A percentile compares a stretch with the other conserved stretches of the same genome.
Evolutionary conservation across 2,797 vertebrate genomes (phyloP).

Genomic region (Hippoglossus hippoglossus): DNA sequence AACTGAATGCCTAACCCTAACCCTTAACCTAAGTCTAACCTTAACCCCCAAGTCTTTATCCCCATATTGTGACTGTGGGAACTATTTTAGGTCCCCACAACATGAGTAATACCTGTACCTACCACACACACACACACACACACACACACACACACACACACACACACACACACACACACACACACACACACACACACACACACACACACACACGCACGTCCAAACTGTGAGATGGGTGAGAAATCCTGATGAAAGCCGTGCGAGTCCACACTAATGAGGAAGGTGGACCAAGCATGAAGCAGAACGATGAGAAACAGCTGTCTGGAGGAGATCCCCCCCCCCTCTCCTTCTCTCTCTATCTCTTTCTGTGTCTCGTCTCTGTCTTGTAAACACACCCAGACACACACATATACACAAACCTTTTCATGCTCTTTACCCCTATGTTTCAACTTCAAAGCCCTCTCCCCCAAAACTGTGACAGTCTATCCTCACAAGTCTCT

Average conservation of each 20-base stretch:
- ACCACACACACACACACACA: slow-evolving; percentile 20
- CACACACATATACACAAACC: slow-evolving; percentile 22
- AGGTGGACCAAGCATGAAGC: slow-evolving; percentile 67
- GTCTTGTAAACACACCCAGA: slow-evolving; percentile 55
- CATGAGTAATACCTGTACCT: too few species aligned
- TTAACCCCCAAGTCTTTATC: too few species aligned
- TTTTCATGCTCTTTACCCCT: slow-evolving; percentile 7
- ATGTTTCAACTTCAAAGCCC: slow-evolving; percentile 44
- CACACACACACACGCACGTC: slow-evolving; percentile 13
- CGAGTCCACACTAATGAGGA: slow-evolving; percentile 62
- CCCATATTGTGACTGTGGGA: too few species aligned
- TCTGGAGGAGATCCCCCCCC: slow-evolving; percentile 42
- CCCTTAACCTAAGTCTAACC: too few species aligned
- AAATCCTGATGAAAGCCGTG: slow-evolving; percentile 69
- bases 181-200: slow-evolving; percentile 17
- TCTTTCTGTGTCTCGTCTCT: slow-evolving; percentile 33
- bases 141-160: too few species aligned
- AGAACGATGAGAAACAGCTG: slow-evolving; percentile 73
- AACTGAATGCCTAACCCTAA: too few species aligned
- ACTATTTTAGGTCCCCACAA: too few species aligned
- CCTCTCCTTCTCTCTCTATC: slow-evolving; percentile 29
- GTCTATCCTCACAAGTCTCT: slow-evolving; percentile 18
- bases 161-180: slow-evolving; percentile 1
- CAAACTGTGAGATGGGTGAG: slow-evolving; percentile 59
- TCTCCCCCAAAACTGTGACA: slow-evolving; percentile 17